Evolutionary conservation across 2,113 vertebrate species (phyloP).

Genomic region (Vombatus ursinus): DNA sequence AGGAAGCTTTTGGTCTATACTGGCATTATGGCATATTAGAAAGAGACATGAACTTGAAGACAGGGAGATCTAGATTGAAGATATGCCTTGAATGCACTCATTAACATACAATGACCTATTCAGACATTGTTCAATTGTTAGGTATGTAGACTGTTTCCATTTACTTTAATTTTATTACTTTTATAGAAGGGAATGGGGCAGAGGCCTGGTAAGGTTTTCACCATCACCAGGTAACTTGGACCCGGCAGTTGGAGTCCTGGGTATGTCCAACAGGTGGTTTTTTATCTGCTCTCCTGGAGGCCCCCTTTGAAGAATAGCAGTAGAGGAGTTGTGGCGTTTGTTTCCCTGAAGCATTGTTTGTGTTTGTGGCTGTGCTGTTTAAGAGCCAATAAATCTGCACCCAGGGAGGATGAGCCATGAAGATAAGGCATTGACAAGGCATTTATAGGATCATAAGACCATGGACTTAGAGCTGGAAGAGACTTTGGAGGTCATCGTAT

Average conservation of each 20-base stretch:
- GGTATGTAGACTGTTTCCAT: background rate
- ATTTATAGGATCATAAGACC: background rate
- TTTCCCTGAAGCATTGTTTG: background rate
- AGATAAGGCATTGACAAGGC: background rate
- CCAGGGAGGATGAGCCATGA: background rate
- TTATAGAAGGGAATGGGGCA: background rate
- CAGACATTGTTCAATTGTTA: background rate
- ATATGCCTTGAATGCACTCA: background rate
- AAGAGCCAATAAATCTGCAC: background rate
- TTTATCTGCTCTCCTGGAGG: background rate
- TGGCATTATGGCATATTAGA: background rate
- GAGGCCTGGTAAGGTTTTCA: background rate
- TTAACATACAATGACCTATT: background rate
- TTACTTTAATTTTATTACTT: background rate
- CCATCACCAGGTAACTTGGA: background rate
- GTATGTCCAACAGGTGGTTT: background rate
- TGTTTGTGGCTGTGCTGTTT: background rate
- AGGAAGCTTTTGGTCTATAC: background rate
- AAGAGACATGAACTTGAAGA: background rate
- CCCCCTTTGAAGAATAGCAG: background rate
- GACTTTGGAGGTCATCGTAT: background rate
- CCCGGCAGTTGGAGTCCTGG: background rate
- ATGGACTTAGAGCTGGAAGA: background rate
- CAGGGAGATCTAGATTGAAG: background rate
- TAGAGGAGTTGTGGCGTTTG: background rate